Base-by-base conservation (phyloP, 2,113 vertebrate genomes). In the Lophius piscatorius region DNA sequence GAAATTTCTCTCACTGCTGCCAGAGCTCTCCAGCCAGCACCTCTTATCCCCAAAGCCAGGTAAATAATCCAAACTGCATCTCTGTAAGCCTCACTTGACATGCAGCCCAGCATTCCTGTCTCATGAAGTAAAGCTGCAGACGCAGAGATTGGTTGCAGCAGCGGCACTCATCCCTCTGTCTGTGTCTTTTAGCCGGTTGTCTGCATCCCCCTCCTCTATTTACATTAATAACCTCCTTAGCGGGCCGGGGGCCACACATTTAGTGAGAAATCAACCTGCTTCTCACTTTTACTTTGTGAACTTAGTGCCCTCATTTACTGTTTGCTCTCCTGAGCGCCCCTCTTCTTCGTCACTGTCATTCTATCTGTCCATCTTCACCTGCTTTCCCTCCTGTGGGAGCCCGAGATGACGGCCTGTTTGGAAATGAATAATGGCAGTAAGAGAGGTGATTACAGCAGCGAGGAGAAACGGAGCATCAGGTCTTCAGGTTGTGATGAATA, bases 141-240 rank as follows among this genome's bases (percentile, higher is more conserved):
- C 17, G 28, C 16, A 67, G 47, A 41, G 26, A 58, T 58, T 21
- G 56, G 21, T 39, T n/a, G 45, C 41, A n/a, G 63, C 28, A 50
- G 49, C 56, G 49, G 23, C 3, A 38, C 7, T n/a, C 23, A 52
- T 39, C 20, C 13, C 11, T 39, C 16, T 40, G 17, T 62, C 57
- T 63, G 40, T 23, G 36, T 31, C 39, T 63, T 45, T 76, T 31
- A 47, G 31, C 56, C 57, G 44, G 57, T 20, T 49, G 24, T 33
- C 38, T 35, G 63, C 61, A 42, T 57, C 33, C 13, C n/a, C 54
- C 45, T 67, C 48, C 42, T 51, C 44, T 72, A 34, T 68, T 74
- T 55, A 48, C 55, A 69, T 55, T 72, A 75, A 84, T 78, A 31
- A 65, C 60, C 70, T 78, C 73, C 64, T n/a, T n/a, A n/a, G n/a